Base-by-base conservation (phyloP, 2,797 vertebrate genomes). In the Acestrorhynchus altus region DNA sequence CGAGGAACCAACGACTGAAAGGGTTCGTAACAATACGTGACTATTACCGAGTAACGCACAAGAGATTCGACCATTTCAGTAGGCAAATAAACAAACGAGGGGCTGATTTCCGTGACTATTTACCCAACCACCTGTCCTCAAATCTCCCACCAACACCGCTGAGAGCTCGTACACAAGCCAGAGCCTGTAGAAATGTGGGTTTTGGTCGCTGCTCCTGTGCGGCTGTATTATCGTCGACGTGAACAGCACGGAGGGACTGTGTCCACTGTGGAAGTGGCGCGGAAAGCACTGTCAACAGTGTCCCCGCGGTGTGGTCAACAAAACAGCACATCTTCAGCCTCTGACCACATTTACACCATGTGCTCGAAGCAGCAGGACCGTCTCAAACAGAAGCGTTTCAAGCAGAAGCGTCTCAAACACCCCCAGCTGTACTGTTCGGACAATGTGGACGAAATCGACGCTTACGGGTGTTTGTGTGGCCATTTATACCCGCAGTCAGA, bases 281-380 rank as follows among this genome's bases (percentile, higher is more conserved):
- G 60, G 68, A 70, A 71, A 76, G 31, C 44, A 24, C 51, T 18
- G 54, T 72, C 79, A 63, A 10, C 15, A 35, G 31, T 35, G 31
- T 35, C 31, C 31, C 2, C 31, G 6, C 31, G 31, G 31, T 6
- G 31, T 35, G 31, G 31, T 35, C 31, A 35, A 6, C 31, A 35
- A 2, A 35, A 35, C 31, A 35, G 31, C 31, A 13, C 18, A 9
- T 1, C 47, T 31, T 28, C 15, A 4, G 13, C 44, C 15, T 16
- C 15, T 49, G 42, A 39, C n/a, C 0, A 66, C 8, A 42, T 28
- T n/a, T 24, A 49, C 8, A 67, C 39, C 65, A 67, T 26, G 44
- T 67, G 46, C 44, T 67, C 13, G 31, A 35, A 13, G 20, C 4
- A 6, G 26, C 28, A 59, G 12, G 7, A 24, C 13, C 26, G 20